Evolutionary conservation across 2,113 vertebrate genomes (phyloP).

Genomic region (Salminus brasiliensis): DNA sequence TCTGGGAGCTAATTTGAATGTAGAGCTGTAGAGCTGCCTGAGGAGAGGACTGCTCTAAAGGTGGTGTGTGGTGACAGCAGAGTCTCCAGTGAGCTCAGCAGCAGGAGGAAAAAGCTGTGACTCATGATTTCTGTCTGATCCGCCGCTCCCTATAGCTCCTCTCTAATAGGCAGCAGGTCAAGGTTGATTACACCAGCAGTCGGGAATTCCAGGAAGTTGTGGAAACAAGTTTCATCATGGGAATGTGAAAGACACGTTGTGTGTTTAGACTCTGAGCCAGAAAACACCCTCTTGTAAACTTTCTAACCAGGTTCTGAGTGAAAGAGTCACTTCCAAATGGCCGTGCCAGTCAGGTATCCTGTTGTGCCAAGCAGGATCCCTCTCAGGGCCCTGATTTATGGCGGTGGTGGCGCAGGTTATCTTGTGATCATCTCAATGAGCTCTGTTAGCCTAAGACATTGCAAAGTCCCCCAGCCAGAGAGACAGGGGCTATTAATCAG

Average conservation of each 20-base stretch:
- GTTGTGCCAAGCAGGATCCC: neutral
- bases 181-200: constrained; percentile 41
- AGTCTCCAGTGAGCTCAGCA: constrained; percentile 2
- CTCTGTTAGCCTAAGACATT: constrained; percentile 33
- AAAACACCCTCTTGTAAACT: constrained; percentile 20
- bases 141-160: constrained; percentile 15
- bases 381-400: constrained; percentile 42
- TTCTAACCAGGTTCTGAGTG: constrained; percentile 17
- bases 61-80: neutral
- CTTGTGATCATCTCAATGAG: constrained; percentile 38
- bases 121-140: constrained; percentile 31
- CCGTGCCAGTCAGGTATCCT: constrained; percentile 6
- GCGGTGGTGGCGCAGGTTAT: constrained; percentile 35
- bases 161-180: constrained; percentile 45
- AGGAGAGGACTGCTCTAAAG: too few species aligned
- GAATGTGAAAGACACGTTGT: neutral
- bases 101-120: constrained; percentile 30
- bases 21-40: too few species aligned
- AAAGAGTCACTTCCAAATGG: constrained; percentile 35
- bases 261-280: constrained; percentile 1
- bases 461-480: constrained; percentile 28
- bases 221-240: neutral
- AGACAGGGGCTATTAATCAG: constrained; percentile 47
- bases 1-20: too few species aligned
- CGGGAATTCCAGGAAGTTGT: constrained; percentile 4